phyloP scores from a whole-genome alignment of 2,888 invertebrate species.

The Tachina grossa region DNA sequence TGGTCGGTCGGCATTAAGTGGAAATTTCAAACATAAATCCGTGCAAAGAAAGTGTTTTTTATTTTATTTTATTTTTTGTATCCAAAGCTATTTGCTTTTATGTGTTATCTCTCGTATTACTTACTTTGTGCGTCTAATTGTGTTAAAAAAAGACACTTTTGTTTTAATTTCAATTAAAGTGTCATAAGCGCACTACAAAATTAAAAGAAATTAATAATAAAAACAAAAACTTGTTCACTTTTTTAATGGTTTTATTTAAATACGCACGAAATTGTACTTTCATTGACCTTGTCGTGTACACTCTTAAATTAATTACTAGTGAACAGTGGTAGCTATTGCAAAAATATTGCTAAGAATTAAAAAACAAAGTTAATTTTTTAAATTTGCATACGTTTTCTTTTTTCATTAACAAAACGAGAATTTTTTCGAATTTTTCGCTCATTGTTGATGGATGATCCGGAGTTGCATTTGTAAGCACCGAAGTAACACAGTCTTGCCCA shows the following conservation, averaged over 20 bases:
- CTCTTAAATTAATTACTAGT: background rate
- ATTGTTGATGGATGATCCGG: no score
- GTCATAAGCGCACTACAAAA: slow-evolving; percentile 17
- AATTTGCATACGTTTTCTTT: no score
- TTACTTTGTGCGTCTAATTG: slow-evolving; percentile 34
- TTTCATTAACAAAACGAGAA: no score
- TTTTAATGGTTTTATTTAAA: slow-evolving; percentile 41
- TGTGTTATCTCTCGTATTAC: background rate
- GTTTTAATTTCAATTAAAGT: slow-evolving; percentile 32
- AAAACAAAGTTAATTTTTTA: no score
- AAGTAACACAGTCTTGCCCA: no score
- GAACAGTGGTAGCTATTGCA: background rate
- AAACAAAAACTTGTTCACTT: slow-evolving; percentile 29
- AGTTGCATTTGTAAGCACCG: no score
- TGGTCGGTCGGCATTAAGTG: slow-evolving; percentile 11
- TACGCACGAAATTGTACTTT: slow-evolving; percentile 46
- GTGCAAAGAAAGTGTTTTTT: slow-evolving; percentile 49
- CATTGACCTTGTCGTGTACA: slow-evolving; percentile 58
- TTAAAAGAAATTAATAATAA: slow-evolving; percentile 10
- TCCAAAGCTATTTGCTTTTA: slow-evolving; percentile 21
- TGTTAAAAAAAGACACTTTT: background rate
- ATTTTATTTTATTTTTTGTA: background rate
- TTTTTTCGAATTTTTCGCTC: no score
- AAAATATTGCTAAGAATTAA: no score
- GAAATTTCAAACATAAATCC: background rate